Evolutionary conservation across 2,113 vertebrate genomes (phyloP), one percentile per base, ranked within the genome.

Genomic region (Atrichornis clamosus): DNA sequence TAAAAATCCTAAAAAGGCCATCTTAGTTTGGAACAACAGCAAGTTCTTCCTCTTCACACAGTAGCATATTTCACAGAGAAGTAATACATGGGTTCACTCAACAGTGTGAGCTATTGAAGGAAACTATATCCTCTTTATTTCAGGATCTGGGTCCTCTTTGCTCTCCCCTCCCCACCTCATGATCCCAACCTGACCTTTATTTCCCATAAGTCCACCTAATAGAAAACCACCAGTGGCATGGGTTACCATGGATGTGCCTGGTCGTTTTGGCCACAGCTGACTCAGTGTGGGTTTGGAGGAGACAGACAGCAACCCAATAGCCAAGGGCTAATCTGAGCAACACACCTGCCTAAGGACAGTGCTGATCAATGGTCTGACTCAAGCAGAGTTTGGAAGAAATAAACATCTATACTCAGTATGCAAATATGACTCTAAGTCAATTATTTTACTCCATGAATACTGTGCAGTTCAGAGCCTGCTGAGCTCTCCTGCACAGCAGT

Each of bases 291-390:
- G 39, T n/a, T 60, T 75, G 33, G 20, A 59, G 28, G 39, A 46
- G 39, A 39, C 13, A 74, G 10, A 39, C 14, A 37, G 44, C 19
- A 67, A 44, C 8, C 8, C 68, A 59, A 44, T 13, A 58, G 9
- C 35, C 26, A 49, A 44, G 27, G 33, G 23, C 4, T 16, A 28
- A 50, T 52, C 10, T 33, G 37, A 59, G 15, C 28, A 39, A 21
- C 0, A 0, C 13, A 67, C 20, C 19, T 13, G n/a, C 28, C 13
- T n/a, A n/a, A 30, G 0, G 0, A n/a, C 6, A 67, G 4, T 37
- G 1, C 15, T 59, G 44, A 28, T 30, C 46, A 30, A 2, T 28
- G 33, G 6, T 37, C 56, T 89, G 15, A 59, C 8, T 65, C 33
- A 67, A 59, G 37, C 8, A 10, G 46, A 59, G 13, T 74, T 52